Conservation (phyloP, 2,888 invertebrate species). For the Oegoconia quadripuncta region DNA sequence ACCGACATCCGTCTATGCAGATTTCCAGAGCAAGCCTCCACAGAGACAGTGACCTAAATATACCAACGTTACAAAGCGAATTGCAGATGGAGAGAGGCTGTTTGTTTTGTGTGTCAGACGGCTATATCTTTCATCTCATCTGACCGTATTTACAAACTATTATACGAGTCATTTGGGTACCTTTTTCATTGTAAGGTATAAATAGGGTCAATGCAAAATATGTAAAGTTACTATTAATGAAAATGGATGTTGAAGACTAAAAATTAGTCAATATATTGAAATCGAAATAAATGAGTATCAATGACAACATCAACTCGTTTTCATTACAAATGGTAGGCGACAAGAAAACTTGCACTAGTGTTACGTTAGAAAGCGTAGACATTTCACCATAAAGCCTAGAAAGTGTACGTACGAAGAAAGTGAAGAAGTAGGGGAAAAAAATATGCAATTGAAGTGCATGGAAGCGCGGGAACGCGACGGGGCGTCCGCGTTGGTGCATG, state of each 20-base stretch:
- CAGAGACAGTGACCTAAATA: conserved; percentile 65
- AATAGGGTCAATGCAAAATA: too few relatives aligned
- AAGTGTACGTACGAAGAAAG: conserved; percentile 77
- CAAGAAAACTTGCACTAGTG: conserved; percentile 74
- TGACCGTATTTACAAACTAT: conserved; percentile 6
- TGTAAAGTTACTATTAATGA: not conserved
- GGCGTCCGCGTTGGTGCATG: not conserved
- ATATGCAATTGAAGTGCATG: conserved; percentile 54
- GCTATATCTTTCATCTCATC: conserved; percentile 29
- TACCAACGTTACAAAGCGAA: conserved; percentile 52
- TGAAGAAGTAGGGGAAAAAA: conserved; percentile 73
- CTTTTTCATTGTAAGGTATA: conserved; percentile 10
- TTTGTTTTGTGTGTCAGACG: conserved; percentile 32
- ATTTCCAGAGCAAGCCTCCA: conserved; percentile 73
- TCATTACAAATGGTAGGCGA: conserved; percentile 60
- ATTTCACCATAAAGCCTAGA: conserved; percentile 76
- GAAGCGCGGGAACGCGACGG: conserved; percentile 45
- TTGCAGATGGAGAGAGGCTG: conserved; percentile 45
- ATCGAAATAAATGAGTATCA: conserved; percentile 7
- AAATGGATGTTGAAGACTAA: too few relatives aligned
- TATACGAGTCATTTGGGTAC: not conserved
- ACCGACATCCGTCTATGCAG: conserved; percentile 76
- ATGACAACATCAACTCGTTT: conserved; percentile 60
- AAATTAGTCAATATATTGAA: not conserved
- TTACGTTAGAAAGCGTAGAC: conserved; percentile 74